A percentile compares a stretch with the other conserved stretches of the same genome.
Conservation (phyloP, 2,113 vertebrate species). For the Thunnus thynnus region DNA sequence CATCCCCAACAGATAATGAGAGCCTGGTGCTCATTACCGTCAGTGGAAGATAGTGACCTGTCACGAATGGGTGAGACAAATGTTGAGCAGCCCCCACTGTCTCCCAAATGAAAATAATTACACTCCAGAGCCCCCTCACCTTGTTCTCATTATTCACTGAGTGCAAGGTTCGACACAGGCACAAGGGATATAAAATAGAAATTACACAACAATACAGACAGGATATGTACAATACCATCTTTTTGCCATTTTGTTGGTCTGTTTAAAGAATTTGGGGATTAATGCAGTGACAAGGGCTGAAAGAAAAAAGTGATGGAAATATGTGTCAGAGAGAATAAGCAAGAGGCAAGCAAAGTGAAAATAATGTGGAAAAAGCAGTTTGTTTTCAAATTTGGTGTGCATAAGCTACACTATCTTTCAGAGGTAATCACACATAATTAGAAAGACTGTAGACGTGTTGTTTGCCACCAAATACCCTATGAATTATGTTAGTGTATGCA, state of each 20-base stretch:
- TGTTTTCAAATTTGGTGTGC: not conserved
- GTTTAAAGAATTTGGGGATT: slow-evolving; percentile 5
- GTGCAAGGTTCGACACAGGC: slow-evolving; percentile 54
- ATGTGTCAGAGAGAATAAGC: not conserved
- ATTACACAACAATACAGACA: slow-evolving; percentile 24
- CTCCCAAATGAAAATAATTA: slow-evolving; percentile 86
- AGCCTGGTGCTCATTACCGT: slow-evolving; percentile 78
- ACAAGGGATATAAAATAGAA: slow-evolving; percentile 36
- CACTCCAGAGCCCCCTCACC: slow-evolving; percentile 81
- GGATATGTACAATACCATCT: not conserved
- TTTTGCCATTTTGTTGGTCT: slow-evolving; percentile 3
- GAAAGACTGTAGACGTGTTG: not conserved
- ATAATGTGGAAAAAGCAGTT: not conserved
- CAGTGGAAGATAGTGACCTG: slow-evolving; percentile 75
- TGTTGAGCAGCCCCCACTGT: slow-evolving; percentile 75
- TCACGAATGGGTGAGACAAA: slow-evolving; percentile 77
- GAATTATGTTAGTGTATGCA: not conserved
- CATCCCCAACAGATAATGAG: slow-evolving; percentile 79
- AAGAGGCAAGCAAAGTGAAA: not conserved
- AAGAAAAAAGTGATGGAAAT: not conserved
- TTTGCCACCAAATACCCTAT: not conserved
- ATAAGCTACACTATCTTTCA: not conserved
- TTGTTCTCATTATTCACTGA: slow-evolving; percentile 79
- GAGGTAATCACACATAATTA: slow-evolving; percentile 1
- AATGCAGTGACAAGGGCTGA: not conserved